Base-by-base conservation (phyloP, 2,797 vertebrate species). In the Tenualosa ilisha region DNA sequence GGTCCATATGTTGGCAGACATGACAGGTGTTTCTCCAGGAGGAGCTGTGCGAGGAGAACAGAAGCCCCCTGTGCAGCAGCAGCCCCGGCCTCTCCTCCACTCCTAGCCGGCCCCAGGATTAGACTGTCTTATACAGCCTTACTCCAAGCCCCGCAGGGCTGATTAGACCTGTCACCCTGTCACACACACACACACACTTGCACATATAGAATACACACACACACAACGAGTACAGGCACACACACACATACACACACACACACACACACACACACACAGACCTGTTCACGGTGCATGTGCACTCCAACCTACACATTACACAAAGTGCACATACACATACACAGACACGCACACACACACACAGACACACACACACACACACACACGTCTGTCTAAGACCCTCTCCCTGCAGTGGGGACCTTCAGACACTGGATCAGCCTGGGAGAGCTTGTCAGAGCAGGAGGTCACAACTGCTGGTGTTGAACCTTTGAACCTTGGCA, bases 1-100 rank as follows among this genome's bases (percentile, higher is more conserved):
- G 59, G 59, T 63, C 6, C 59, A 63, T 63, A 24, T 12, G 31
- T 83, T 81, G 81, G 89, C 90, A 91, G 91, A 91, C 65, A 17
- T 72, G 65, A 72, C 65, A 72, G 65, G 65, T 72, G 65, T 72
- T 15, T 31, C 31, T 72, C 65, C 65, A 37, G 65, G 65, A 72
- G 65, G 65, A 72, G 3, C 13, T 4, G 11, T 72, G 65, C 31
- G 12, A 4, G 65, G 65, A 20, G 37, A 20, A 40, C 72, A 22
- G 37, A 22, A 20, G 40, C 37, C 40, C 72, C 72, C 72, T 20
- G 40, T 22, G 37, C 68, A 51, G 50, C 7, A 12, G 50, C 50
- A 51, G 50, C 50, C 8, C 50, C 50, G 8, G 6, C n/a, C 11
- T 65, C 61, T 65, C 68, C 20, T 46, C 17, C 40, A 7, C 72